Base-by-base conservation (phyloP, 2,888 invertebrate species). In the Drosophila mulleri region DNA sequence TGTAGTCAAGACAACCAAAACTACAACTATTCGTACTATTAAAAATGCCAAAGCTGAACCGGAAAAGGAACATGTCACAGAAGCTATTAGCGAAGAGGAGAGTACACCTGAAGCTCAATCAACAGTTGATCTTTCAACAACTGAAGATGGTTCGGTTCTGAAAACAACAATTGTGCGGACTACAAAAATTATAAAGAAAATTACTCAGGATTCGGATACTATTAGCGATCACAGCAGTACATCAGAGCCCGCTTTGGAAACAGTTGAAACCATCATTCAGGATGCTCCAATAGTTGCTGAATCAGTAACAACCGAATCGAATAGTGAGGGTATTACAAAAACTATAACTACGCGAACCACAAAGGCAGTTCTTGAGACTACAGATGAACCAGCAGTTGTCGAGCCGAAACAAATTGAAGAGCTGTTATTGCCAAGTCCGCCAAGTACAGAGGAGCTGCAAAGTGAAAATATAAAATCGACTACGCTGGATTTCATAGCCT, bases 101-200 rank as follows among this genome's bases (percentile, higher is more conserved):
- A 39, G 5, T 11, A 5, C 9, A 39, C 57, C 76, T 8, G 66
- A 63, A 18, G 2, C 48, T 2, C 50, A 58, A 26, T 12, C 50
- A 23, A n/a, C 39, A 26, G 61, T 62, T 23, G 58, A 63, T 6
- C 54, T 39, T 18, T 16, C 54, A 3, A 54, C 68, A 29, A 14
- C 57, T 7, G 72, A 70, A 8, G 71, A 78, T 48, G 74, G 66
- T n/a, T 75, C 83, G 18, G 79, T 87, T 8, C 45, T 90, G 0
- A 87, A 87, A 58, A 87, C 77, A 20, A 87, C 88, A 32, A 81
- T 74, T 53, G 90, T 87, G 3, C 90, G 86, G 6, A 87, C 86
- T 20, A 87, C 86, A 0, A 85, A 84, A 75, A 91, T 90, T 23
- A 76, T 91, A 0, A 91, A 91, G 75, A 91, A 91, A 72, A 89